Evolutionary conservation across 1,140 invertebrate genomes (phyloP), one percentile per base, ranked within the genome.

Genomic region (Pseudomyrmex cubaensis): DNA sequence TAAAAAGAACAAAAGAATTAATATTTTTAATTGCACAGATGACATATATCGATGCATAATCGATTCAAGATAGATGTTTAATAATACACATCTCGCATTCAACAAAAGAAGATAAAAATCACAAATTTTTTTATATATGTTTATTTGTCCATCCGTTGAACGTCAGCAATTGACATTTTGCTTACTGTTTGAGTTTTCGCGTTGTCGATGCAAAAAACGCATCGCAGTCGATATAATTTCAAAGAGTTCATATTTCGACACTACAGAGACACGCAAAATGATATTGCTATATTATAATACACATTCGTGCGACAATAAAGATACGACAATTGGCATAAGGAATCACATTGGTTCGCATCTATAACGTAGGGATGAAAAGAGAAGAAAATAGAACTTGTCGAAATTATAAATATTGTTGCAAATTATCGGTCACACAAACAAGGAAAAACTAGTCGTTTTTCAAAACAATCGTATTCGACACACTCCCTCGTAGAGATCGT

Each of bases 131-230:
- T 50, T 20, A 50, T 35, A 59, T 48, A 50, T 35, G 20, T 80
- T 80, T 80, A 80, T 80, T 80, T 59, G 66, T 80, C 8, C 54
- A 70, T 50, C 46, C 66, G 12, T 50, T 44, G 54, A 80, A 80
- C 70, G 54, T 61, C 76, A 80, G 76, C 66, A 20, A 61, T 35
- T 80, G 76, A 72, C 54, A 80, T 80, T 80, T 80, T 15, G 66
- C 66, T 80, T 59, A 80, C 76, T 10, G 56, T 50, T 22, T 10
- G 20, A 20, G 35, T 72, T 80, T 57, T 80, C 59, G 76, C 76
- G n/a, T 35, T 12, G 44, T 70, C 44, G 35, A 25, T 25, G 48
- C 35, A 44, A 35, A 56, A 15, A 9, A 22, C 44, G 76, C 20
- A 35, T 80, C 13, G 52, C 64, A 35, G 54, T 20, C 44, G 15